Percentiles rank a stretch among this genome's conserved stretches.
Conservation (phyloP, 2,113 vertebrate species). For the Gavia stellata region DNA sequence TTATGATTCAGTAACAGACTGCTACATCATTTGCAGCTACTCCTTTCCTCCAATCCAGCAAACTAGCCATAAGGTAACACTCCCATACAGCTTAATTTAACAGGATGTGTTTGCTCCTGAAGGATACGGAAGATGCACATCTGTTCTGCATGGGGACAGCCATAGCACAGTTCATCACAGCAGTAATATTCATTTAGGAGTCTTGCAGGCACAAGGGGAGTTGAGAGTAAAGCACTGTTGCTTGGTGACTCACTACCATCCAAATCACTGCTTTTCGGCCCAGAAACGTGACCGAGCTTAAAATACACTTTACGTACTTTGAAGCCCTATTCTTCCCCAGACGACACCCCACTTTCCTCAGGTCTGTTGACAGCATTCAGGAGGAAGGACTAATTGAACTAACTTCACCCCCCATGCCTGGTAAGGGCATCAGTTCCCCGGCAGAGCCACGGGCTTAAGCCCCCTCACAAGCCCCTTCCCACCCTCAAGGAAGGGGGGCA, state of each 20-base stretch:
- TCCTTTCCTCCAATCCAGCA: not conserved
- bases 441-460: accelerated
- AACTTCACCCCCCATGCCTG: not conserved
- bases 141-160: not conserved
- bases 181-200: not conserved
- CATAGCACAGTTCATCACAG: not conserved
- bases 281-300: not conserved
- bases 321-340: not conserved
- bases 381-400: not conserved
- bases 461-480: not conserved
- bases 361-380: accelerated
- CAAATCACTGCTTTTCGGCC: not conserved
- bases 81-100: not conserved
- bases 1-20: not conserved
- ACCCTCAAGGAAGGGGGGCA: accelerated
- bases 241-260: not conserved
- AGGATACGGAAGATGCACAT: accelerated
- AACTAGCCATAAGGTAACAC: not conserved
- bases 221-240: not conserved
- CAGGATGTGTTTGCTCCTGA: accelerated
- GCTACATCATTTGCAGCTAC: not conserved
- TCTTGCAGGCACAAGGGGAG: not conserved
- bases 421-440: not conserved
- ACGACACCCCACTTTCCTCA: too few relatives aligned
- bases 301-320: accelerated